Conservation (phyloP, 35 echinoderm and acorn worm species). For the Strongylocentrotus purpuratus region DNA sequence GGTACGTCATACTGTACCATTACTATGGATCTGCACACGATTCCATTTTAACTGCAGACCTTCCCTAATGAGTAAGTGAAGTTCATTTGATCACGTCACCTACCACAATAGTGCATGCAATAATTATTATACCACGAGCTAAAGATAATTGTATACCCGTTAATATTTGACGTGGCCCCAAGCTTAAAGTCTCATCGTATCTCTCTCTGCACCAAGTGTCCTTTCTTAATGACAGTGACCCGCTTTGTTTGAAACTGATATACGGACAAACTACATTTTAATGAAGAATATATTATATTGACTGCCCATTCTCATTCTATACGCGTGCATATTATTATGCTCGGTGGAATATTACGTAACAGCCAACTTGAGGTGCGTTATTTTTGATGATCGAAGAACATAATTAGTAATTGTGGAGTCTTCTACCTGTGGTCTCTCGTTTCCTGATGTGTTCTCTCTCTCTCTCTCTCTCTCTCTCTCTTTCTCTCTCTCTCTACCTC, state of each 20-base stretch:
- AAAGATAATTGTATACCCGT: constrained; percentile 18
- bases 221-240: constrained; percentile 26
- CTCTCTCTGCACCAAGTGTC: not conserved
- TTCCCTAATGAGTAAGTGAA: not conserved
- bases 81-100: not conserved
- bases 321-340: not conserved
- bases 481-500: no score
- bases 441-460: no score
- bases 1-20: no score
- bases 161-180: constrained; percentile 6
- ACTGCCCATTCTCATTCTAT: not conserved
- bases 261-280: not conserved
- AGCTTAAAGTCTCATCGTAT: not conserved
- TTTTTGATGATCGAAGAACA: not conserved
- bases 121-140: not conserved
- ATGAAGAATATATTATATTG: constrained; percentile 33
- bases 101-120: not conserved
- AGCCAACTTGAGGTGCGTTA: not conserved
- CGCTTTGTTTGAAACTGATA: not conserved
- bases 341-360: not conserved
- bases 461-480: no score
- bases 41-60: no score
- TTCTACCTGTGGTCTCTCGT: not conserved
- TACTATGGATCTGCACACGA: no score
- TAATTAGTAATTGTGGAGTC: not conserved